Conservation (phyloP, 2,797 vertebrate species). For the Eulemur rubriventer region DNA sequence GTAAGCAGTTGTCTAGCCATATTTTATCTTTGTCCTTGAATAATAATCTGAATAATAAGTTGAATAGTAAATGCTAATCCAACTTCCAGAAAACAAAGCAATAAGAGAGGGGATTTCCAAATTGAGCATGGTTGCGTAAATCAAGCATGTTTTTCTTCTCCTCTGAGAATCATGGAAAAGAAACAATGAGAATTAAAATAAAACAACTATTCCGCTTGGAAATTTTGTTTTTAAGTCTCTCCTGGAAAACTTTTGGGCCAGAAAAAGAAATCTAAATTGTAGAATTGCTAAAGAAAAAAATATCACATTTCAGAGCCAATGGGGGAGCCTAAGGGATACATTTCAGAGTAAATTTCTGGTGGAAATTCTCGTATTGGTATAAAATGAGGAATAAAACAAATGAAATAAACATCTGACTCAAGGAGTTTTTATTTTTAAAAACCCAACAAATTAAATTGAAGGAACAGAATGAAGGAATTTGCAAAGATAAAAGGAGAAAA, state of each 20-base stretch:
- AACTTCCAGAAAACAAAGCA: constrained; percentile 10
- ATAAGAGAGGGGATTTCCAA: not conserved
- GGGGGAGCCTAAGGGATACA: not conserved
- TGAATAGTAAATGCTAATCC: not conserved
- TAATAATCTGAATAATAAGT: not conserved
- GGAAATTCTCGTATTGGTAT: not conserved
- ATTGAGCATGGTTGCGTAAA: not conserved
- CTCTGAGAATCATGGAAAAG: not conserved
- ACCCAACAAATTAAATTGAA: not conserved
- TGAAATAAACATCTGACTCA: not conserved
- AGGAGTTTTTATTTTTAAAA: not conserved
- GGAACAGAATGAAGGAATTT: not conserved
- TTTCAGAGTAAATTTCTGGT: not conserved
- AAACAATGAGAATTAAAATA: constrained; percentile 14
- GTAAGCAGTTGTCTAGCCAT: not conserved
- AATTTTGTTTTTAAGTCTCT: constrained; percentile 4
- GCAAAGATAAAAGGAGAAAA: not conserved
- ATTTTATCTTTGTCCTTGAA: not conserved
- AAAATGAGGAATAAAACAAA: constrained; percentile 16
- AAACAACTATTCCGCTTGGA: not conserved
- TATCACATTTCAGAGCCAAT: not conserved
- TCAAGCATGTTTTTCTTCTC: not conserved
- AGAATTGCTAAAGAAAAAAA: not conserved
- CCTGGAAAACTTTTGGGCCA: not conserved
- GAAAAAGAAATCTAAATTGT: not conserved